Evolutionary conservation across 2,888 invertebrate species (phyloP).

Genomic region (Lithophane semibrunnea): DNA sequence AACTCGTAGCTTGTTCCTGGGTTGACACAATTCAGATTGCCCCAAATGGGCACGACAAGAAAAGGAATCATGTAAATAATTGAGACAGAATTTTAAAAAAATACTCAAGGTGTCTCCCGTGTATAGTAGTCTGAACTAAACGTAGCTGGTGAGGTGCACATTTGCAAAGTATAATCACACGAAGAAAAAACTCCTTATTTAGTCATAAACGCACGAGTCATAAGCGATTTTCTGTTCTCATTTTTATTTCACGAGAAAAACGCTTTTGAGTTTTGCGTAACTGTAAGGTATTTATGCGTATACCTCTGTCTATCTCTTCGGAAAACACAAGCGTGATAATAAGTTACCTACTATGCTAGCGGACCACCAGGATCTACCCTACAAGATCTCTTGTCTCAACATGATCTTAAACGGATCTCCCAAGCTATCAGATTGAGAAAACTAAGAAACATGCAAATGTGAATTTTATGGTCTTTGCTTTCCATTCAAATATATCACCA

Average conservation of each 20-base stretch:
- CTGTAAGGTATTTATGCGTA: background rate
- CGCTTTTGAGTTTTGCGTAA: too few species aligned
- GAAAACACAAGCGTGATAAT: background rate
- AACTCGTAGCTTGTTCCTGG: background rate
- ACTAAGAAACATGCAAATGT: slow-evolving; percentile 50
- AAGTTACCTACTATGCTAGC: background rate
- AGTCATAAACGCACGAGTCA: too few species aligned
- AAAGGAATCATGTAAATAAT: slow-evolving; percentile 2
- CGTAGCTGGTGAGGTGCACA: too few species aligned
- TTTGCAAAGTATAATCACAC: too few species aligned
- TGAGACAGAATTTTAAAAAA: background rate
- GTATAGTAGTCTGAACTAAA: background rate
- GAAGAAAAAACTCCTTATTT: too few species aligned
- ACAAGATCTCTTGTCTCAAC: slow-evolving; percentile 16
- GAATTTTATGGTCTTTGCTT: background rate
- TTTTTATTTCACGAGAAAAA: too few species aligned
- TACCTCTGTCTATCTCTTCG: background rate
- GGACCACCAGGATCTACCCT: slow-evolving; percentile 24
- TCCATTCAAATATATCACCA: background rate
- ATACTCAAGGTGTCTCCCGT: background rate
- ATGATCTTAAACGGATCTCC: slow-evolving; percentile 43
- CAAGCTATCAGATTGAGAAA: slow-evolving; percentile 49
- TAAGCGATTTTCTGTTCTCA: too few species aligned
- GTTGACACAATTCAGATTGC: background rate
- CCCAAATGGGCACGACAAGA: background rate